Evolutionary conservation across 2,113 vertebrate genomes (phyloP).

Genomic region (Thunnus thynnus): DNA sequence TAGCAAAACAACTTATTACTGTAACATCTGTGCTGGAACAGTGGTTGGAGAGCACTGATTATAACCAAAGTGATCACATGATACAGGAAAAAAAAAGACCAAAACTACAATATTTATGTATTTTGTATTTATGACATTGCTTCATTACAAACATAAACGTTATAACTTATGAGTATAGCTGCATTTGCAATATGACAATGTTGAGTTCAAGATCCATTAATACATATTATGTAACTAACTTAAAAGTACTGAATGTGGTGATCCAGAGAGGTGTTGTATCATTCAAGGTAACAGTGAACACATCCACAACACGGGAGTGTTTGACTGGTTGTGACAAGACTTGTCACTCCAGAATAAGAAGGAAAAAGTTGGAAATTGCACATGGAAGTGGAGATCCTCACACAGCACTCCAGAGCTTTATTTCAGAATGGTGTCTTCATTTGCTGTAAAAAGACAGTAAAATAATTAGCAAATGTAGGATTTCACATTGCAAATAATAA

Average conservation of each 20-base stretch:
- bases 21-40: constrained; percentile 5
- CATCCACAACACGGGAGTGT: constrained; percentile 16
- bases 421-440: constrained; percentile 90
- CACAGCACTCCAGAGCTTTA: constrained; percentile 48
- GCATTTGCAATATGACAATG: constrained; percentile 27
- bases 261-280: constrained; percentile 13
- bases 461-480: not conserved
- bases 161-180: constrained; percentile 37
- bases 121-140: constrained; percentile 28
- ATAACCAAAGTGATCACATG: not conserved
- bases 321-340: constrained; percentile 10
- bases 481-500: not conserved
- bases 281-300: constrained; percentile 5
- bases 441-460: constrained; percentile 81
- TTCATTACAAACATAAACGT: constrained; percentile 47
- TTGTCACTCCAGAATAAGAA: constrained; percentile 18
- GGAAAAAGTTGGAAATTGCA: constrained; percentile 48
- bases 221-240: constrained; percentile 41
- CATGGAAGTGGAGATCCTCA: constrained; percentile 36
- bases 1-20: not conserved
- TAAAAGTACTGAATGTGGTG: constrained; percentile 3
- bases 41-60: not conserved
- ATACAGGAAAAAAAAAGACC: not conserved
- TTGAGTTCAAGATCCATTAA: constrained; percentile 24
- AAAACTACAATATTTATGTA: constrained; percentile 2